Base-by-base conservation (phyloP, 2,888 invertebrate genomes). In the Dryadula phaetusa region DNA sequence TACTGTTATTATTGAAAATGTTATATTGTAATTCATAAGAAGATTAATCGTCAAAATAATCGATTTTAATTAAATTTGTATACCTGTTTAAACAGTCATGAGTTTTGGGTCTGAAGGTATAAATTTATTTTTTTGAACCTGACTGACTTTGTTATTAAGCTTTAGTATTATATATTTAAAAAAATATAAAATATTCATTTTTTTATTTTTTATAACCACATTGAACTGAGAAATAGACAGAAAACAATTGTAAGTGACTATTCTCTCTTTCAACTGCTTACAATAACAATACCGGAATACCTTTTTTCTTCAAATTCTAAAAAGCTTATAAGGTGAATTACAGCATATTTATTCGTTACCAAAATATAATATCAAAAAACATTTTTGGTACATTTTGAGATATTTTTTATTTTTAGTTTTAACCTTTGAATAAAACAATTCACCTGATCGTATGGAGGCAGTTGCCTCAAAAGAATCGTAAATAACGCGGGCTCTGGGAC, bases 401-500 rank as follows among this genome's bases (percentile, higher is more conserved):
- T 3, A 12, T 2, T 37, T 37, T 32, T 32, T n/a, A n/a, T n/a
- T n/a, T n/a, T n/a, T n/a, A n/a, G n/a, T n/a, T 46, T 54, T 16
- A 32, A 44, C 56, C 37, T 12, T 40, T 60, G 56, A 65, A 65
- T 65, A 65, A 65, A 71, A 66, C 67, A 67, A 68, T 65, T 52
- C 61, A 52, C 46, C 47, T 46, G 46, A 66, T 62, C 66, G 46
- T 44, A 18, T 52, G 49, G 64, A 46, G 64, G 52, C 60, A 54
- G 67, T 68, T 67, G 42, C 58, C 66, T 65, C 60, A 44, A 52
- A 46, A 49, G 65, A 46, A 32, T 58, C 52, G 64, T 75, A 75
- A 77, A 76, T 74, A 75, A 70, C 42, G 28, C 34, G 49, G n/a
- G 58, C 52, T 52, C 44, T 49, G 72, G 70, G 72, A 70, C 66